Conservation (phyloP, 2,113 vertebrate genomes). For the Cyprinus carpio region DNA sequence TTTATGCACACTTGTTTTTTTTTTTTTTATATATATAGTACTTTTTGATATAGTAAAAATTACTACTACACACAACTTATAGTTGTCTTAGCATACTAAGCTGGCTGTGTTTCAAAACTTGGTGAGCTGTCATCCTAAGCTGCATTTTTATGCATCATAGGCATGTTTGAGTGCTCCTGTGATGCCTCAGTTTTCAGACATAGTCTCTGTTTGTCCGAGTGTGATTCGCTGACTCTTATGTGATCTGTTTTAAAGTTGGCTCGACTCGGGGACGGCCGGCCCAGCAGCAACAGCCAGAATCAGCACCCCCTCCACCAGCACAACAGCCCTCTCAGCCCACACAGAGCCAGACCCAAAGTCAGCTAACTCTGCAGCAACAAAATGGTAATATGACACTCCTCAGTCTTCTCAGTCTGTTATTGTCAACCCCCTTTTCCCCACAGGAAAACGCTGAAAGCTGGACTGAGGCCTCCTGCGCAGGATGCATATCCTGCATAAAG, state of each 20-base stretch:
- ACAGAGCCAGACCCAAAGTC: slow-evolving; percentile 74
- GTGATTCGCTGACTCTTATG: not conserved
- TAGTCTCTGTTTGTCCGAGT: not conserved
- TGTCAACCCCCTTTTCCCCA: slow-evolving; percentile 10
- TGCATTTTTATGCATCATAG: not conserved
- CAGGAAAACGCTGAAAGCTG: not conserved
- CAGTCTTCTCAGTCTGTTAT: not conserved
- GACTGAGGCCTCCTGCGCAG: slow-evolving; percentile 1
- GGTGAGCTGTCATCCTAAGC: not conserved
- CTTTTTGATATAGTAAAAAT: too few species aligned
- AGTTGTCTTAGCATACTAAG: not conserved
- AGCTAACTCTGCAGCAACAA: slow-evolving; percentile 84
- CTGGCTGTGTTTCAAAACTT: not conserved
- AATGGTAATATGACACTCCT: slow-evolving; percentile 79
- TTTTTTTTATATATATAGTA: too few species aligned
- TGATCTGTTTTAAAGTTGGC: slow-evolving; percentile 72
- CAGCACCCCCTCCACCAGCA: slow-evolving; percentile 65
- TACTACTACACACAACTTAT: not conserved
- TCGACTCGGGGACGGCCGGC: slow-evolving; percentile 86
- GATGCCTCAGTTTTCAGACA: not conserved
- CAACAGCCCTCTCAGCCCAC: slow-evolving; percentile 72
- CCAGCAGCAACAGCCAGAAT: slow-evolving; percentile 84
- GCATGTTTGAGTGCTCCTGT: not conserved
- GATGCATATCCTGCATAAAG: not conserved
- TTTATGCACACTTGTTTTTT: too few species aligned